These are phyloP conservation scores for Thaumetopoea pityocampa DNA, from an alignment of 1,140 invertebrate genomes.

Conservation along the genomic window DNA sequence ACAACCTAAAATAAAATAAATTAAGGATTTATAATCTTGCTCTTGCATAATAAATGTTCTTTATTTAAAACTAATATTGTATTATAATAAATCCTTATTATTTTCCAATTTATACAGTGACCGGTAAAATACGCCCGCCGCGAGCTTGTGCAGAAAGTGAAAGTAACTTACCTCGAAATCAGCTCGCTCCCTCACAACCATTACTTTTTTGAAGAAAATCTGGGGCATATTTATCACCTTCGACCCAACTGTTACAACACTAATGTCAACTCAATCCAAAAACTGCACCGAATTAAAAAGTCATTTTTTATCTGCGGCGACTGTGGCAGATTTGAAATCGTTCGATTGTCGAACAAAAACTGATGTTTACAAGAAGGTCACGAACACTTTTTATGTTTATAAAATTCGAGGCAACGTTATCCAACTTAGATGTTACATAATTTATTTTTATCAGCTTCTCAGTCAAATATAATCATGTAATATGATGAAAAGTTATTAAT, in stretches of 20 bases:
- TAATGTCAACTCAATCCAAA: conserved; percentile 20
- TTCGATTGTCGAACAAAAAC: too few relatives aligned
- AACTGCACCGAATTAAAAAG: conserved; percentile 7
- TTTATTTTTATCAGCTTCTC: too few relatives aligned
- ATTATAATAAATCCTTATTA: conserved; percentile 2
- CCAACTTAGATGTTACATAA: too few relatives aligned
- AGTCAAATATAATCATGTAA: too few relatives aligned
- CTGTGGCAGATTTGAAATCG: too few relatives aligned
- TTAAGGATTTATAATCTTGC: too few relatives aligned
- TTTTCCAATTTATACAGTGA: conserved; percentile 9
- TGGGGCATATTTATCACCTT: conserved; percentile 66
- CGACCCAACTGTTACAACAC: conserved; percentile 26
- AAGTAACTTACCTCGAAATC: conserved; percentile 67
- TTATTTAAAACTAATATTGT: neutral
- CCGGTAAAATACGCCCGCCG: conserved; percentile 12
- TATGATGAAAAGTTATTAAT: too few relatives aligned
- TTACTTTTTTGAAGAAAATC: conserved; percentile 74
- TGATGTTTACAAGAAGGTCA: too few relatives aligned
- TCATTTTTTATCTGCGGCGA: conserved; percentile 16
- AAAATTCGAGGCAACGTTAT: too few relatives aligned
- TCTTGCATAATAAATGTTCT: neutral
- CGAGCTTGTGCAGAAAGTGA: conserved; percentile 44
- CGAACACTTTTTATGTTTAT: too few relatives aligned
- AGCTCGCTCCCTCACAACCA: conserved; percentile 59
- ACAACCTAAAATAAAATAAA: too few relatives aligned